These are phyloP conservation scores for Candoia aspera DNA, from an alignment of 2,113 vertebrate species.

Conservation along the genomic window DNA sequence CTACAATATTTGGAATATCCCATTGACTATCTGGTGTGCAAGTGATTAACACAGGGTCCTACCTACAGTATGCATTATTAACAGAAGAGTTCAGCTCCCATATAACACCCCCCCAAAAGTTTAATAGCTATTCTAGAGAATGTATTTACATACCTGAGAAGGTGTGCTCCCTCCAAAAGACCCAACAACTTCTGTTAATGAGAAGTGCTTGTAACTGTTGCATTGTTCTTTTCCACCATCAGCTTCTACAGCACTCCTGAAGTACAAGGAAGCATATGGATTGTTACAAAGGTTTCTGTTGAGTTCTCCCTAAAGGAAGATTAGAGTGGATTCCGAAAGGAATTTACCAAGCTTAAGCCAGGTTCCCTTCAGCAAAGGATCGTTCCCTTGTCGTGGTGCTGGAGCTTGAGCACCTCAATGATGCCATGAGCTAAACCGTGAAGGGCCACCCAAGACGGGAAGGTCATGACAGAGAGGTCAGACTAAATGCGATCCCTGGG, in stretches of 20 bases:
- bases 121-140: background rate
- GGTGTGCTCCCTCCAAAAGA: constrained; percentile 72
- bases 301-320: background rate
- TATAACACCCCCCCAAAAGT: background rate
- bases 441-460: too few species aligned
- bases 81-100: background rate
- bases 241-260: constrained; percentile 74
- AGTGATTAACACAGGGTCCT: background rate
- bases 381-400: too few species aligned
- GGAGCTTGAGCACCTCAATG: too few species aligned
- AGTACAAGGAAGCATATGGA: background rate
- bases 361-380: too few species aligned
- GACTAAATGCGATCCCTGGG: too few species aligned
- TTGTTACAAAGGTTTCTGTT: background rate
- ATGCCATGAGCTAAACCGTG: too few species aligned
- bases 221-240: constrained; percentile 76
- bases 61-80: background rate
- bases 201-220: constrained; percentile 69
- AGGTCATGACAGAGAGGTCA: too few species aligned
- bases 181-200: constrained; percentile 72
- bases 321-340: background rate
- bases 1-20: background rate
- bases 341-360: background rate
- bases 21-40: background rate
- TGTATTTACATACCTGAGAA: constrained; percentile 64